These are phyloP conservation scores for Molorchus minor DNA, from an alignment of 2,888 invertebrate genomes.

Conservation along the genomic window DNA sequence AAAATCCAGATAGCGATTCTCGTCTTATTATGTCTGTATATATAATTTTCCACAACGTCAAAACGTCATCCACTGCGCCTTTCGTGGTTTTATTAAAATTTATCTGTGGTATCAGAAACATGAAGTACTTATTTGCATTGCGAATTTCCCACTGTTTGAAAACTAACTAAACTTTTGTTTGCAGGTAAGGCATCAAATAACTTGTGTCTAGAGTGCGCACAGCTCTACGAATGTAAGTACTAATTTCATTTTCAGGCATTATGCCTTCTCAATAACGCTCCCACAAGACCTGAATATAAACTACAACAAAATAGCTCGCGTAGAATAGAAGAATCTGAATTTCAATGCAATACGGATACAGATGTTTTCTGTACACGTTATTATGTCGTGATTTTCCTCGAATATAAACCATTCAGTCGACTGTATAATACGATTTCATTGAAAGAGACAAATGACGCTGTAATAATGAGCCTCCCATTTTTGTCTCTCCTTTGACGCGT, in stretches of 20 bases:
- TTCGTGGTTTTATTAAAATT: too few species aligned
- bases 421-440: slow-evolving; percentile 27
- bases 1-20: too few species aligned
- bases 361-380: slow-evolving; percentile 28
- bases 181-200: slow-evolving; percentile 9
- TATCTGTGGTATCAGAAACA: too few species aligned
- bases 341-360: slow-evolving; percentile 24
- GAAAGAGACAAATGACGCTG: slow-evolving; percentile 33
- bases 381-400: slow-evolving; percentile 32
- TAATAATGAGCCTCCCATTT: slow-evolving; percentile 28
- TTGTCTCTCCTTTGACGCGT: slow-evolving; percentile 18
- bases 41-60: too few species aligned
- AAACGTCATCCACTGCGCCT: too few species aligned
- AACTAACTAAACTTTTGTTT: slow-evolving; percentile 4
- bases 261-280: slow-evolving; percentile 9
- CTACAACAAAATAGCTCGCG: slow-evolving; percentile 18
- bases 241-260: slow-evolving; percentile 18
- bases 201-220: background rate
- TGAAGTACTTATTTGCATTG: too few species aligned
- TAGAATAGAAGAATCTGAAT: slow-evolving; percentile 18
- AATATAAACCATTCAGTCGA: slow-evolving; percentile 28
- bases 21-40: too few species aligned
- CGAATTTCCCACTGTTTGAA: background rate
- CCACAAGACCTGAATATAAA: slow-evolving; percentile 14
- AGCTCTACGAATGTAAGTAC: slow-evolving; percentile 8